Base-by-base conservation (phyloP, 1,140 invertebrate genomes). In the Neodiprion virginianus region DNA sequence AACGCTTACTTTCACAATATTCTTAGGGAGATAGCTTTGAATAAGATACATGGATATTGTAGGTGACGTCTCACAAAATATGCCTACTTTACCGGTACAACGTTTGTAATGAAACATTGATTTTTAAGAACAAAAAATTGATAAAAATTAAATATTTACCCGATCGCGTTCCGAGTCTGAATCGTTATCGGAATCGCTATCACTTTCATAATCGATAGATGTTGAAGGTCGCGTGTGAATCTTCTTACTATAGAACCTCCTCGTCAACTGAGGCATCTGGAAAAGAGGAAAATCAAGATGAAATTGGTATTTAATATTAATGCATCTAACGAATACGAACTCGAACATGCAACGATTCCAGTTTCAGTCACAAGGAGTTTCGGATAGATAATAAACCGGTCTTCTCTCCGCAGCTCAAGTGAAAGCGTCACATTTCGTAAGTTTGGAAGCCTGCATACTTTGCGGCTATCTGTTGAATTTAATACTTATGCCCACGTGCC, bases 101-200 rank as follows among this genome's bases (percentile, higher is more conserved):
- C 69, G 49, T 8, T 14, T 67, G 67, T 48, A 23, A 47, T 50
- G 12, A 40, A 47, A 23, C 8, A n/a, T 10, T 14, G 40, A 47
- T 61, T 76, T 73, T 68, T 65, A 66, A 65, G 14, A 17, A 67
- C 7, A 50, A 7, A 61, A 65, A 67, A 49, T 68, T 73, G 74
- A 77, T 74, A 82, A 87, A 89, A 73, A 91, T 68, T 66, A 47
- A n/a, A 61, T 23, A 73, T 83, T 80, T 83, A 89, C 88, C 73
- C 82, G 85, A 75, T 86, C 84, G 80, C 88, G 87, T 78, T 92
- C 91, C 10, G 89, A 89, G 50, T 93, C 91, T 3, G 90, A 92
- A 73, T 90, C 90, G n/a, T 86, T 89, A 69, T 92, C 91, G 23
- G 89, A 90, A 40, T 91, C 91, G 70, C 86, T 88, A 49, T 91